These are phyloP conservation scores for Exaiptasia diaphana DNA, from an alignment of 64 coral and sea anemone species.

Conservation along the genomic window DNA sequence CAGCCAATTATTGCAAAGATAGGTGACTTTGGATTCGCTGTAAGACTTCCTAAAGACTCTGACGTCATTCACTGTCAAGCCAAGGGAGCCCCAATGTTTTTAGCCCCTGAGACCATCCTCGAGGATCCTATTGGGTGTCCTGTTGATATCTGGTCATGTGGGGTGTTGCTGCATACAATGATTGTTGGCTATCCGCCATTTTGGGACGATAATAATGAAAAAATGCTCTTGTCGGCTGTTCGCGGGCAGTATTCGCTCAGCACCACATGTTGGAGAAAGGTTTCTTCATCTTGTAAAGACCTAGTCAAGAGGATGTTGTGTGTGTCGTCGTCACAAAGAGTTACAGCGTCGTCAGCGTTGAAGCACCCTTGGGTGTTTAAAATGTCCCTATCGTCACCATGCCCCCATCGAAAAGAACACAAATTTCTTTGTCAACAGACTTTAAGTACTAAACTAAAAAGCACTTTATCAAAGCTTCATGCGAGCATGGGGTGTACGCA, in stretches of 20 bases:
- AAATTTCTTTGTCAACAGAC: conserved; percentile 50
- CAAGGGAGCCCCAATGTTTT: conserved; percentile 82
- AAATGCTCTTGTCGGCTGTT: conserved; percentile 71
- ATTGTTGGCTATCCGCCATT: conserved; percentile 84
- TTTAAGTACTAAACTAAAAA: conserved; percentile 60
- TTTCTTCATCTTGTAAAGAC: conserved; percentile 66
- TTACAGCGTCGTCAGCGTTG: conserved; percentile 59
- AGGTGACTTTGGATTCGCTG: conserved; percentile 84
- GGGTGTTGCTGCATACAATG: conserved; percentile 73
- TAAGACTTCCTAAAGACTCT: conserved; percentile 52
- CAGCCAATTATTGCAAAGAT: conserved; percentile 61
- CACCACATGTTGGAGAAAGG: conserved; percentile 60
- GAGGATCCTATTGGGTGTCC: conserved; percentile 70
- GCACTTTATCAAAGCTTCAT: conserved; percentile 68
- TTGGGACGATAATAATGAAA: conserved; percentile 77
- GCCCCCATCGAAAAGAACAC: conserved; percentile 34
- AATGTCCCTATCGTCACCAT: conserved; percentile 18
- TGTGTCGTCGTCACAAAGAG: conserved; percentile 37
- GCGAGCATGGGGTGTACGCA: conserved; percentile 75
- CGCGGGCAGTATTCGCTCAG: conserved; percentile 57
- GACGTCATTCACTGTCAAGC: conserved; percentile 75
- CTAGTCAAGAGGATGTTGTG: conserved; percentile 58
- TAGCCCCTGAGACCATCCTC: conserved; percentile 91
- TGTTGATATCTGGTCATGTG: conserved; percentile 90
- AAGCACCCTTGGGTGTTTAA: conserved; percentile 77